phyloP scores from a whole-genome alignment of 2,888 invertebrate species.

The Yponomeuta plumbellus region DNA sequence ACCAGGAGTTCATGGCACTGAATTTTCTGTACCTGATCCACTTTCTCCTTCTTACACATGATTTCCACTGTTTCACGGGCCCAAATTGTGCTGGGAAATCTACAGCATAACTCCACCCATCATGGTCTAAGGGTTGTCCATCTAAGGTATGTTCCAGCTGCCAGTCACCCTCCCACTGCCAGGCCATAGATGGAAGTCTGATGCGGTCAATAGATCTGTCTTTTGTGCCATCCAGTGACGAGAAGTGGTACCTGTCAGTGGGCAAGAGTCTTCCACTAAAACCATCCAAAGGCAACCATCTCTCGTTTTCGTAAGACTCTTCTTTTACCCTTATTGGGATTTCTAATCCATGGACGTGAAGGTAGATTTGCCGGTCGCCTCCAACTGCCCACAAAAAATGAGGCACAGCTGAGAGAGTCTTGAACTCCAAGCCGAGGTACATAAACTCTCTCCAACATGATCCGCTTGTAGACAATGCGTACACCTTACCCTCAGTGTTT shows the following conservation, averaged over 20 bases:
- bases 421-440: constrained; percentile 91
- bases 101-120: constrained; percentile 95
- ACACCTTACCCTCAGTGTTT: constrained; percentile 92
- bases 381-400: constrained; percentile 95
- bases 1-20: constrained; percentile 94
- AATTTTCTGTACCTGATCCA: constrained; percentile 93
- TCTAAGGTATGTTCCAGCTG: constrained; percentile 88
- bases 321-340: constrained; percentile 93
- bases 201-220: constrained; percentile 89
- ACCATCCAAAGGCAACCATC: constrained; percentile 94
- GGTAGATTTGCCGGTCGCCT: constrained; percentile 93
- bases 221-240: constrained; percentile 87
- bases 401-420: constrained; percentile 89
- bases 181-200: constrained; percentile 92
- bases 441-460: constrained; percentile 91
- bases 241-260: constrained; percentile 92
- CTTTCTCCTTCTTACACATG: constrained; percentile 91
- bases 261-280: constrained; percentile 89
- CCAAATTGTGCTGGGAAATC: constrained; percentile 92
- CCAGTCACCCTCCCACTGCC: constrained; percentile 99
- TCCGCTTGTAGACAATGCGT: constrained; percentile 87
- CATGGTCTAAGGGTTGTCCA: constrained; percentile 91
- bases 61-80: constrained; percentile 90
- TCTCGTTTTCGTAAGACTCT: constrained; percentile 94
- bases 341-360: constrained; percentile 92